Conservation (phyloP, 1,140 invertebrate species). For the Thaumetopoea pityocampa region DNA sequence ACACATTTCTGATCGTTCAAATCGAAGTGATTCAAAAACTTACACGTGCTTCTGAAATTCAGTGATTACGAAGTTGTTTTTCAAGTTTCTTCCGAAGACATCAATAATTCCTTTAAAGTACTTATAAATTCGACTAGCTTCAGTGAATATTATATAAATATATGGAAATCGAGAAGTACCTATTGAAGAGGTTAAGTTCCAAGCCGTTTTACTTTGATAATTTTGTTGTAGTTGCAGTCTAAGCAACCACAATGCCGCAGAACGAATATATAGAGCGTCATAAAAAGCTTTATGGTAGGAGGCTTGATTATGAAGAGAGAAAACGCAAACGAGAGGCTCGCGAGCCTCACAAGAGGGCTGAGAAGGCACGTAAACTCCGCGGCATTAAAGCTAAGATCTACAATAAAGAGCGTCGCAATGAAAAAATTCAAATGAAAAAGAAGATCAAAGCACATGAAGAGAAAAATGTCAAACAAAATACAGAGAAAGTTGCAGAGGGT, state of each 20-base stretch:
- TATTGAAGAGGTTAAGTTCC: constrained; percentile 25
- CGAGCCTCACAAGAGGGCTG: constrained; percentile 91
- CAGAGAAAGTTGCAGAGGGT: constrained; percentile 90
- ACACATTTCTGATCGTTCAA: no score
- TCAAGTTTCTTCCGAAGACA: no score
- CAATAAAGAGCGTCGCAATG: constrained; percentile 96
- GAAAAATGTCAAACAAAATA: constrained; percentile 91
- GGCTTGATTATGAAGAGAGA: constrained; percentile 98
- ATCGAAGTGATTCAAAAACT: no score
- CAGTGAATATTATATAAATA: no score
- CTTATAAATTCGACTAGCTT: no score
- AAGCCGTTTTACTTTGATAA: constrained; percentile 42
- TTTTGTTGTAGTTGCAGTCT: constrained; percentile 73
- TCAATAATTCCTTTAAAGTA: no score
- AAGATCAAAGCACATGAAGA: constrained; percentile 96
- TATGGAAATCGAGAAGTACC: no score
- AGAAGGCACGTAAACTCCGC: constrained; percentile 93
- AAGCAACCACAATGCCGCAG: constrained; percentile 92
- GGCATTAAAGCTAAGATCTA: constrained; percentile 99
- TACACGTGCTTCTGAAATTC: no score
- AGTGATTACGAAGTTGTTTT: no score
- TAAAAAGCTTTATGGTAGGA: constrained; percentile 95
- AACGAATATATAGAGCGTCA: constrained; percentile 99
- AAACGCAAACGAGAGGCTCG: constrained; percentile 97
- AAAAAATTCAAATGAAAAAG: constrained; percentile 99